phyloP scores from a whole-genome alignment of 2,113 vertebrate genomes.

The Leptobrachium ailaonicum region DNA sequence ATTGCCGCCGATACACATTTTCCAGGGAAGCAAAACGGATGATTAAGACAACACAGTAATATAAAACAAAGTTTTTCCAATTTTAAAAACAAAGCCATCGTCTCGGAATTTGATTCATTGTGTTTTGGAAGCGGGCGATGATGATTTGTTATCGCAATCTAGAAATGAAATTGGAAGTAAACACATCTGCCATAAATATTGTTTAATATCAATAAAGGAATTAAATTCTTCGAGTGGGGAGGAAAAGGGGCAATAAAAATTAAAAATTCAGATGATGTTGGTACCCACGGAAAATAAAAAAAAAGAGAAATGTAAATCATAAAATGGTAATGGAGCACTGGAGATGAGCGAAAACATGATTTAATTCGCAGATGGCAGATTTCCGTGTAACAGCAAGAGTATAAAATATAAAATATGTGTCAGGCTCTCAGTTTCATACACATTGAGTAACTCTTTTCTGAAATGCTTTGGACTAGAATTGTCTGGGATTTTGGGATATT shows the following conservation, averaged over 20 bases:
- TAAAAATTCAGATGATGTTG: neutral
- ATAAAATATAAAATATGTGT: no score
- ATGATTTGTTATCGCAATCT: neutral
- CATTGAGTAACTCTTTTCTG: no score
- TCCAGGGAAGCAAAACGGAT: neutral
- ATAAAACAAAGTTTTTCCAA: neutral
- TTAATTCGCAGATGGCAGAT: neutral
- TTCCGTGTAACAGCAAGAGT: no score
- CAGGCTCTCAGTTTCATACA: no score
- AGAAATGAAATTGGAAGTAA: neutral
- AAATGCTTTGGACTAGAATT: no score
- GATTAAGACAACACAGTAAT: neutral
- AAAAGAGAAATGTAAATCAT: neutral
- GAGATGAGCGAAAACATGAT: neutral
- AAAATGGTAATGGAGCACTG: slow-evolving; percentile 23
- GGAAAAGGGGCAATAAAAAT: neutral
- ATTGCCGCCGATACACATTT: no score
- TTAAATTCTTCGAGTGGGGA: neutral
- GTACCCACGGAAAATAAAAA: neutral
- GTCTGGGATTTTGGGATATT: no score
- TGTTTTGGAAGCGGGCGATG: neutral
- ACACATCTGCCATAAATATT: neutral
- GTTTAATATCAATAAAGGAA: neutral
- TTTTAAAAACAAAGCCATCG: neutral
- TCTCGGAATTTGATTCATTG: neutral